These are phyloP conservation scores for Heterodera carotae DNA, from an alignment of 1,140 invertebrate genomes.

Conservation along the genomic window DNA sequence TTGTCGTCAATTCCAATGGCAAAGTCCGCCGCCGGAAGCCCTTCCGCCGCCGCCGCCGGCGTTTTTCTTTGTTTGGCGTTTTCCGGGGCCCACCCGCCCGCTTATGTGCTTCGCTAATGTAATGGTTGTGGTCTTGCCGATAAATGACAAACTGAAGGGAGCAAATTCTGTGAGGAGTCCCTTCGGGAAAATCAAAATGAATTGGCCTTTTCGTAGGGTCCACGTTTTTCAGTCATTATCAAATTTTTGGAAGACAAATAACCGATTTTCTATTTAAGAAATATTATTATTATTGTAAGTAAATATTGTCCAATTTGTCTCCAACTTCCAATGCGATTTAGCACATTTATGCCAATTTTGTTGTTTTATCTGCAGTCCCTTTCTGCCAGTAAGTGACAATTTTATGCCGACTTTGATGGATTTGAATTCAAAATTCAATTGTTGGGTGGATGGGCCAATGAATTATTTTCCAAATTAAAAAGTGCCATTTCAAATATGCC, in stretches of 20 bases:
- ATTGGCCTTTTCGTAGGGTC: background rate
- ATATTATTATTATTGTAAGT: too few relatives aligned
- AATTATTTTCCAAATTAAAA: too few relatives aligned
- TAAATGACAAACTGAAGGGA: too few relatives aligned
- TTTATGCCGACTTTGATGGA: background rate
- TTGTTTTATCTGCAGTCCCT: too few relatives aligned
- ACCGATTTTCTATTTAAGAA: too few relatives aligned
- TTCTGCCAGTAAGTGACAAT: background rate
- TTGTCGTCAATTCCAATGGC: background rate
- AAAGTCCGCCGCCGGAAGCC: background rate
- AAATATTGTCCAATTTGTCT: too few relatives aligned
- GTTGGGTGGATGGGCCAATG: too few relatives aligned
- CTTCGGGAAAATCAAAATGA: background rate
- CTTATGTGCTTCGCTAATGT: background rate
- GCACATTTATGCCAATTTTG: too few relatives aligned
- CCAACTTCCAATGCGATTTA: too few relatives aligned
- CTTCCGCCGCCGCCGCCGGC: conserved; percentile 6
- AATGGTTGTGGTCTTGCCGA: background rate
- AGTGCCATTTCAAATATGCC: background rate
- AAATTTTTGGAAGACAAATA: too few relatives aligned
- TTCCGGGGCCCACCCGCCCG: background rate
- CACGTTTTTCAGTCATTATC: background rate
- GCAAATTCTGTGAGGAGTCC: background rate
- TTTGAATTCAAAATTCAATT: too few relatives aligned
- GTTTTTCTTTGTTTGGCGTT: background rate